phyloP scores from a whole-genome alignment of 2,888 invertebrate species.

The Dicranocentrus wangi region DNA sequence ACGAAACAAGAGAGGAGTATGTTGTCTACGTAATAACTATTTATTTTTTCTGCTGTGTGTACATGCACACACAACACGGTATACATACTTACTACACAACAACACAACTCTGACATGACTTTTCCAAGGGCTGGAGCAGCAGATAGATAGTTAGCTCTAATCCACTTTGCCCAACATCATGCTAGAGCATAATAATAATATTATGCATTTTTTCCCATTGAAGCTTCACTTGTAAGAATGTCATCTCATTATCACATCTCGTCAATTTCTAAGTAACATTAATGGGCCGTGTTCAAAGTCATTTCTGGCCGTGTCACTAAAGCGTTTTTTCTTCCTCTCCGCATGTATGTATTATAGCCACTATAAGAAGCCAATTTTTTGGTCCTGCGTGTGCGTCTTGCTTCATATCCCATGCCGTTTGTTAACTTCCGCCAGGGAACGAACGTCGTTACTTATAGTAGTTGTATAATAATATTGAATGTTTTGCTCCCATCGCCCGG shows the following conservation, averaged over 20 bases:
- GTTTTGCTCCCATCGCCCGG: background rate
- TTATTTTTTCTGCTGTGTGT: background rate
- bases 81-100: background rate
- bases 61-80: background rate
- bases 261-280: slow-evolving; percentile 44
- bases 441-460: slow-evolving; percentile 18
- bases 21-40: background rate
- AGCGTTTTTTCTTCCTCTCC: slow-evolving; percentile 1
- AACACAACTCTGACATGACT: background rate
- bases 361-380: too few species aligned
- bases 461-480: slow-evolving; percentile 1
- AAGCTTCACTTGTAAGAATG: slow-evolving; percentile 32
- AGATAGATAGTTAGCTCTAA: too few species aligned
- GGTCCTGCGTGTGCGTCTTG: background rate
- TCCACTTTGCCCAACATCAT: too few species aligned
- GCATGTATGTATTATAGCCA: too few species aligned
- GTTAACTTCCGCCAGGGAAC: slow-evolving; percentile 34
- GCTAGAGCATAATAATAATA: too few species aligned
- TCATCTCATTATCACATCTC: slow-evolving; percentile 59
- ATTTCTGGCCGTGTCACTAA: slow-evolving; percentile 6
- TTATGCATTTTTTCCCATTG: background rate
- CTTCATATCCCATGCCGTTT: slow-evolving; percentile 8
- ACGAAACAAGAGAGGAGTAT: background rate
- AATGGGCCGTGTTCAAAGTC: slow-evolving; percentile 44
- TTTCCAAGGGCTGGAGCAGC: slow-evolving; percentile 16